Evolutionary conservation across 2,797 vertebrate genomes (phyloP), one percentile per base, ranked within the genome.

Genomic region (Scolopax bukidnonensis): DNA sequence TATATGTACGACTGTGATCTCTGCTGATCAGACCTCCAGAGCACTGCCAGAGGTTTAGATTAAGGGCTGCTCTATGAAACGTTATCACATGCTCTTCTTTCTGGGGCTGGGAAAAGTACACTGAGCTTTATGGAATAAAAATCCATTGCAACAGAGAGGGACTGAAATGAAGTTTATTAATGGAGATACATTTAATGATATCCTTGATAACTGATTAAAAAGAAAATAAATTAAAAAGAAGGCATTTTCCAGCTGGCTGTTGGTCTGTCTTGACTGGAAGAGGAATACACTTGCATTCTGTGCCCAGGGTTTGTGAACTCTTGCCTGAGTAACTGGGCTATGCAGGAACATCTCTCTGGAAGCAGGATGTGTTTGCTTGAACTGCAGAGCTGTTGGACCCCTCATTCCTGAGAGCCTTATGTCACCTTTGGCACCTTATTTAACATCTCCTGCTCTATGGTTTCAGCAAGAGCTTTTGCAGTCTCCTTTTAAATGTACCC

Each of bases 111-210:
- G 14, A 27, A 61, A 59, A 81, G 17, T 69, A 65, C n/a, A 18
- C n/a, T 45, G 61, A 79, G n/a, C 38, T 82, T 92, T 73, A 67
- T 90, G 56, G 65, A 79, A 88, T 59, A 90, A 95, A 91, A 86
- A 67, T 79, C 73, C 47, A 33, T 82, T 84, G 65, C 16, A 40
- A 68, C n/a, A 68, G 27, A 64, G 50, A n/a, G 67, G 30, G 56
- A 45, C 61, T 87, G 84, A 88, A 91, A 78, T 57, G 24, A 54
- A 68, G 50, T 57, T 80, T 85, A 60, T 64, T 91, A 78, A 70
- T 67, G 48, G 36, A 77, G 33, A 43, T 48, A 63, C 32, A 43
- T 68, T 80, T 71, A 71, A 28, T 53, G 54, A 5, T 63, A 33
- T 15, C 48, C 78, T 61, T 61, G 59, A 9, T 69, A 17, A 41